Base-by-base conservation (phyloP, 2,888 invertebrate species). In the Choristoneura rosaceana region DNA sequence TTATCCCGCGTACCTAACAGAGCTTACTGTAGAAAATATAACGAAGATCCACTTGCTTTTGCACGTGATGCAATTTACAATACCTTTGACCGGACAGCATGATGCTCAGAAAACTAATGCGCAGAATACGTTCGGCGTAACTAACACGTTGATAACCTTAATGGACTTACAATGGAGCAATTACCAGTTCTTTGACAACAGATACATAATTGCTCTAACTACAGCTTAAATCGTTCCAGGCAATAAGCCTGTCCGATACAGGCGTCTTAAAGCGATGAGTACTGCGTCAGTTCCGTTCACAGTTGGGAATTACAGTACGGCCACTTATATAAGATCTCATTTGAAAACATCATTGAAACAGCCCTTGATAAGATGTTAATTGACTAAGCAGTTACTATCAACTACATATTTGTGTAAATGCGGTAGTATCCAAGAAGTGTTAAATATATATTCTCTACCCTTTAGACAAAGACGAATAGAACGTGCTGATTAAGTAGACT, bases 161-260 rank as follows among this genome's bases (percentile, higher is more conserved):
- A 52, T 52, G 52, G 52, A 17, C 52, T 17, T 45, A 64, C 10
- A 50, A 64, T 64, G 50, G 34, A 15, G 47, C 63, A 64, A 50
- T 64, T 15, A 64, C 33, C 15, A 64, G 25, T 14, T 64, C 50
- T 64, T 64, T 64, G 63, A 64, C 33, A 47, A 7, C 9, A n/a
- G 9, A 4, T n/a, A 50, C 33, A 47, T 65, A 65, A 52, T 65
- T 38, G 50, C 17, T 34, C 12, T 52, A 52, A 25, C 25, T 65
- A 2, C 17, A 34, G 25, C 34, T n/a, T 50, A 50, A 50, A 52
- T 52, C 7, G 52, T 17, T 52, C 17, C 7, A 52, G 17, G 8
- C 38, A 50, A 65, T 65, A 52, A 65, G 12, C 5, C 52, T n/a
- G 63, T 63, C 47, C 45, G 33, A 34, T 64, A 15, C 52, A 38